These are phyloP conservation scores for Caenorhabditis zanzibari DNA, from an alignment of 2,888 invertebrate genomes.

Conservation along the genomic window DNA sequence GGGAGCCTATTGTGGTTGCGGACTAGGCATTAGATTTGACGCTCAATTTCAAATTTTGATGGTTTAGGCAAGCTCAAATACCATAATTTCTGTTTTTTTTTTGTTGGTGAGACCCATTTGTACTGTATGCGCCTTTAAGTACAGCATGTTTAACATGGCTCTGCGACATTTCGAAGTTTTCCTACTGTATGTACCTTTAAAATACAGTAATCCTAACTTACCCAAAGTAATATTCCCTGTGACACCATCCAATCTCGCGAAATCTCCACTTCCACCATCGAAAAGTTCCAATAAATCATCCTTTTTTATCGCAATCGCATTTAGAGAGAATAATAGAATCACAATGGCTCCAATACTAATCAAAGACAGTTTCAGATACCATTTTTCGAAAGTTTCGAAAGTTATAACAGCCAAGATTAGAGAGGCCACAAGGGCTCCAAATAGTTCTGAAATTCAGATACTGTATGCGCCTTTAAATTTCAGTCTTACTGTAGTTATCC, in stretches of 20 bases:
- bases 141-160: no score
- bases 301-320: constrained; percentile 33
- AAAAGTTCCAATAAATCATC: constrained; percentile 27
- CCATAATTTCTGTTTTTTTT: no score
- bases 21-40: no score
- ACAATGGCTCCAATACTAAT: constrained; percentile 15
- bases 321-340: constrained; percentile 18
- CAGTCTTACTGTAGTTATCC: constrained; percentile 12
- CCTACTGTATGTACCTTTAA: no score
- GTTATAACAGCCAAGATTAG: constrained; percentile 9
- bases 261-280: not conserved
- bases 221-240: constrained; percentile 47
- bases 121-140: no score
- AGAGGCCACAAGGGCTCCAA: not conserved
- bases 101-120: no score
- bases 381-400: constrained; percentile 51
- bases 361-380: constrained; percentile 37
- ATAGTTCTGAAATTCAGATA: constrained; percentile 13
- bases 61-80: no score
- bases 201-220: no score
- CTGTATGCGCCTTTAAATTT: no score
- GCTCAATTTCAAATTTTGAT: no score
- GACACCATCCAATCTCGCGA: constrained; percentile 22
- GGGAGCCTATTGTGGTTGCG: no score
- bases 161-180: no score